Base-by-base conservation (phyloP, 1,140 invertebrate species). In the Drosophila pachea region DNA sequence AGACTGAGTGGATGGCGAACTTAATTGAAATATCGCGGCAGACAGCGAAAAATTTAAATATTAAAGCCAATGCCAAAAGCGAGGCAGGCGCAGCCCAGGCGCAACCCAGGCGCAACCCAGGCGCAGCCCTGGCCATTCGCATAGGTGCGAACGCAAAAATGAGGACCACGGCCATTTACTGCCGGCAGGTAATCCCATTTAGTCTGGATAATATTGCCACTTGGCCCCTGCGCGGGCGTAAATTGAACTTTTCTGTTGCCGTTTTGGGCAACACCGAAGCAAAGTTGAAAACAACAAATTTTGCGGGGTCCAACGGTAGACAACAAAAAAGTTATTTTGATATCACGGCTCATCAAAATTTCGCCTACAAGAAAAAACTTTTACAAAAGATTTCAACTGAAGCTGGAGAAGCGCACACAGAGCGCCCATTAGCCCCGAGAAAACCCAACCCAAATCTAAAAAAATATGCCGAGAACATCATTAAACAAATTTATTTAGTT, bases 311-410 rank as follows among this genome's bases (percentile, higher is more conserved):
- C 58, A 40, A 40, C 49, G 45, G 61, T 29, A 56, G 31, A 48
- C 38, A 60, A 73, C 74, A 81, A 78, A 83, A 63, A 86, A 79
- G 56, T 66, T 68, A 62, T 38, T 70, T 86, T 86, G 74, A 86
- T 86, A 86, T 81, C 62, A 77, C 53, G 48, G 64, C 77, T 77
- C 81, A 86, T 86, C 76, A 86, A 86, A 81, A 81, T 68, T 86
- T 86, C 55, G 70, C 67, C 68, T 73, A 86, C 81, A 86, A 86
- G 81, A 74, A 81, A 84, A 86, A 86, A 77, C 74, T 86, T 86
- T 86, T 86, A 66, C 71, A 68, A 29, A 82, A 63, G 11, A 71
- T 78, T 73, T 67, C 62, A 76, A 73, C 73, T 35, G 33, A 61
- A 75, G 75, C 73, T 45, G 16, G 4, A 64, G 49, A 5, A 77